Base-by-base conservation (phyloP, 1,140 invertebrate genomes). In the Aphelenchoides besseyi region DNA sequence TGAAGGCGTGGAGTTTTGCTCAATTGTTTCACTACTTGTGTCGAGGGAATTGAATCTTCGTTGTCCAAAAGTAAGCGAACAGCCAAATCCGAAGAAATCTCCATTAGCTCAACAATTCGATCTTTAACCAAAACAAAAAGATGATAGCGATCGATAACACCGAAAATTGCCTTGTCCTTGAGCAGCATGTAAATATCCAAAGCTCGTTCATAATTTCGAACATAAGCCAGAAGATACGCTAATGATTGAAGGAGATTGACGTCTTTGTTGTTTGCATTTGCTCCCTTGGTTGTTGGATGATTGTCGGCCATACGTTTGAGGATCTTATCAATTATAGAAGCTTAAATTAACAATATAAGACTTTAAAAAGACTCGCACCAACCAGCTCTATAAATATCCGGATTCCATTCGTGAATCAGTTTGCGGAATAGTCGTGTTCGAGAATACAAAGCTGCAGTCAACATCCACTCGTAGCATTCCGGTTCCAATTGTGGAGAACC, bases 391-490 rank as follows among this genome's bases (percentile, higher is more conserved):
- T 98, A 98, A 2, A 98, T 85, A 48, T 88, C 87, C 2, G 90
- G 89, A 5, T 91, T 89, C 94, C 94, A 98, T 81, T 94, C 90
- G 84, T 92, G 90, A 0, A 98, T 89, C 36, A 96, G 85, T 78
- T 91, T 89, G 0, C 95, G 86, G 54, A 83, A 83, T 9, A 89
- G 88, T 76, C 90, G 86, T 30, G 90, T 88, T 86, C 97, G 92
- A 54, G 90, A 89, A 84, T 93, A 91, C 0, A 98, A 86, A 85
- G 92, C 97, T 83, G 97, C 94, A 79, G 91, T 92, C 1, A 98
- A 87, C 35, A 98, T 92, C 89, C 94, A 91, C 87, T 98, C 95
- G 86, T 98, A 98, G 70, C 95, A 91, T 41, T 92, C 89, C 0
- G 91, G 89, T 84, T 90, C 90, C 12, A 98, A 87, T 68, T 89